Evolutionary conservation across 2,113 vertebrate genomes (phyloP), one percentile per base, ranked within the genome.

Genomic region (Amazona vittata): DNA sequence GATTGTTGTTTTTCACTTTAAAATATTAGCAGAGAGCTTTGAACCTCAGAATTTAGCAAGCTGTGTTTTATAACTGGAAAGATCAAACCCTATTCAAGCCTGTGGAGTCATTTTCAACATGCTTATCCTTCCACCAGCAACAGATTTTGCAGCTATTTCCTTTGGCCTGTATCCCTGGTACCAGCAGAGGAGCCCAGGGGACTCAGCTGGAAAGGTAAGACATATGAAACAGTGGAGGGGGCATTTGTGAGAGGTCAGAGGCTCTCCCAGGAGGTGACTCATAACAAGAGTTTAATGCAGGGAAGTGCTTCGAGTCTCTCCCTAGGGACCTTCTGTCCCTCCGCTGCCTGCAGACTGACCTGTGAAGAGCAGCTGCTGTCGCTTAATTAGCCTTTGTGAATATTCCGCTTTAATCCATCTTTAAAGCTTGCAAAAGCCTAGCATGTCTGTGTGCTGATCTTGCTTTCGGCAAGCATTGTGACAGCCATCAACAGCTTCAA

Each of bases 1-100:
- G 79, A 85, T 49, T 87, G 41, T 90, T 94, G 82, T 80, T 92
- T 94, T 93, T 86, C 43, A 50, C 29, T 97, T 89, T 67, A 94
- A 96, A 94, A 83, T 64, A 86, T 49, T 93, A 93, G 28, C 63
- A 85, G 28, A 3, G 12, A 60, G 24, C 95, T 95, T 96, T 88
- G 90, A 96, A 93, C 69, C 63, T 57, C 49, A 13, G 16, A 85
- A 53, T 94, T 85, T 92, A 90, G 83, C 68, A 88, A 93, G 71
- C 37, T 83, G 46, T 70, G 35, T 91, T 93, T 95, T 50, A 67
- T 86, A 85, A 78, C 18, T 84, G 35, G 33, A 67, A 89, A 84
- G 67, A 88, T 81, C 55, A 92, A 94, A 49, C 31, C 37, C 33
- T 2, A 0, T 60, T 43, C 77, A 46, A 63, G 46, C 70, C 83